These are phyloP conservation scores for Salvelinus fontinalis DNA, from an alignment of 2,113 vertebrate genomes.

Conservation along the genomic window DNA sequence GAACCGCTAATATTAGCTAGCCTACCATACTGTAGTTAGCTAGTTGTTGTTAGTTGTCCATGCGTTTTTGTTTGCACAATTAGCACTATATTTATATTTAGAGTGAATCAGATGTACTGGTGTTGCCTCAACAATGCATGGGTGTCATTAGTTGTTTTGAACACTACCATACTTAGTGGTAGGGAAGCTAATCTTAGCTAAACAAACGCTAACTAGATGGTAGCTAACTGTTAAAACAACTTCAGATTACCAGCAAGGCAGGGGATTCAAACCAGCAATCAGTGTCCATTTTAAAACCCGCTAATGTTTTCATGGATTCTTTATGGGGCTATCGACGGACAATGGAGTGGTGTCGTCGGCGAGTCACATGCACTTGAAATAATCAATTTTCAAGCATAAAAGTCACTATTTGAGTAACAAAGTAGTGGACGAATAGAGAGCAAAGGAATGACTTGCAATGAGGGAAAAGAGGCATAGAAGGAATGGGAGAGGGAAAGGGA, in stretches of 20 bases:
- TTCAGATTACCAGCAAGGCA: slow-evolving; percentile 1
- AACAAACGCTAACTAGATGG: too few relatives aligned
- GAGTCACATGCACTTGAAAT: slow-evolving; percentile 15
- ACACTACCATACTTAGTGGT: too few relatives aligned
- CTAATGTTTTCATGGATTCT: slow-evolving; percentile 43
- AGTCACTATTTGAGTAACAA: slow-evolving; percentile 50
- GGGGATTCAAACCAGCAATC: slow-evolving; percentile 15
- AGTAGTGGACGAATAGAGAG: slow-evolving; percentile 49
- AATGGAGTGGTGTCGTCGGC: slow-evolving; percentile 12
- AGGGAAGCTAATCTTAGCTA: too few relatives aligned
- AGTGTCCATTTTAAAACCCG: slow-evolving; percentile 36
- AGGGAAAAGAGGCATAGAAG: slow-evolving; percentile 9
- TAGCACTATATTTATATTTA: too few relatives aligned
- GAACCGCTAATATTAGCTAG: too few relatives aligned
- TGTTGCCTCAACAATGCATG: too few relatives aligned
- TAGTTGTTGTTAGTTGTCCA: too few relatives aligned
- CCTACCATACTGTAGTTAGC: too few relatives aligned
- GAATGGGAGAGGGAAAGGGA: slow-evolving; percentile 36
- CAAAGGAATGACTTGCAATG: slow-evolving; percentile 34
- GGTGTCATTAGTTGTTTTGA: too few relatives aligned
- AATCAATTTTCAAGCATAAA: slow-evolving; percentile 51
- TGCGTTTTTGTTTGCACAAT: too few relatives aligned
- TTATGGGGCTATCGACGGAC: slow-evolving; percentile 16
- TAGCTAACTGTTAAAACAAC: slow-evolving; percentile 4
- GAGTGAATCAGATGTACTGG: too few relatives aligned